Percentiles rank a stretch among this genome's conserved stretches.
Conservation (phyloP, 1,140 invertebrate genomes). For the Drosophila kikkawai region DNA sequence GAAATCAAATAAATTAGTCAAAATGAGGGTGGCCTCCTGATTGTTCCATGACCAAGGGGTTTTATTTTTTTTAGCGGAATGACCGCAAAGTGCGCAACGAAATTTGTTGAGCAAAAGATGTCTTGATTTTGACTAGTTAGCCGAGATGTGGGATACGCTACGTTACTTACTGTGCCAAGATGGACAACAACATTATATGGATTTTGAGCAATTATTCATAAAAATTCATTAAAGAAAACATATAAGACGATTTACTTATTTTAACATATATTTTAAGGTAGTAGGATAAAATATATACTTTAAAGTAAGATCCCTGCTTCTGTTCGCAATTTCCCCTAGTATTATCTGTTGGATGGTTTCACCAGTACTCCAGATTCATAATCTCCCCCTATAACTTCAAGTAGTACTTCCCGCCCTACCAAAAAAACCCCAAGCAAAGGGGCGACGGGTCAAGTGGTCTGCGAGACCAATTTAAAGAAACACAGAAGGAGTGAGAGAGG, state of each 20-base stretch:
- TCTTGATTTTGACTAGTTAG: conserved; percentile 34
- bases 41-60: conserved; percentile 29
- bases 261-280: background rate
- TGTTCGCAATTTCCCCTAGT: background rate
- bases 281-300: background rate
- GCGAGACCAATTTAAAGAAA: conserved; percentile 65
- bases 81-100: conserved; percentile 61
- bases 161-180: background rate
- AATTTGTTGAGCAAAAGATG: conserved; percentile 29
- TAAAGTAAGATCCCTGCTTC: background rate
- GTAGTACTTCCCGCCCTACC: conserved; percentile 46
- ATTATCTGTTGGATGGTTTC: background rate
- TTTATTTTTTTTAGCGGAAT: conserved; percentile 2
- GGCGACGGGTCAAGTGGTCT: conserved; percentile 71
- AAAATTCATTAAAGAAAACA: background rate
- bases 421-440: background rate
- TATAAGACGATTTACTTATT: background rate
- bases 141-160: conserved; percentile 30
- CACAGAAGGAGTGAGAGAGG: conserved; percentile 5
- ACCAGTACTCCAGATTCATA: conserved; percentile 33
- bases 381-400: conserved; percentile 51
- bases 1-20: conserved; percentile 80
- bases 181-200: background rate
- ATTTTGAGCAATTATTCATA: background rate
- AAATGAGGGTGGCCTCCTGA: conserved; percentile 77